Base-by-base conservation (phyloP, 2,888 invertebrate species). In the Helicoverpa assulta region DNA sequence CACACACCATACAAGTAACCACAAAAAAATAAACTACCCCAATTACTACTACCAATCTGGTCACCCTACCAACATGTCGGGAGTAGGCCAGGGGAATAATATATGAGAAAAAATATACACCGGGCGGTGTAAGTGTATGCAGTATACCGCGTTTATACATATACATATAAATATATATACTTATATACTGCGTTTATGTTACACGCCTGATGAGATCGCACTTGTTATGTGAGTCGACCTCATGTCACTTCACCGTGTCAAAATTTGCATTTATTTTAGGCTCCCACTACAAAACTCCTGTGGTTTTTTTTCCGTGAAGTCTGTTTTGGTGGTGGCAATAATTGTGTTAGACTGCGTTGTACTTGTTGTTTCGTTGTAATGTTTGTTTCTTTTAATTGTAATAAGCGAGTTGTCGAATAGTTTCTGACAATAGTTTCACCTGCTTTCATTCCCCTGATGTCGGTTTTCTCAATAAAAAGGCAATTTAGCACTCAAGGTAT, bases 51-150 rank as follows among this genome's bases (percentile, higher is more conserved):
- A 52, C 14, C 0, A 47, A 47, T 7, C 10, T 84, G 71, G 85
- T 82, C 59, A 80, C 85, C 85, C 77, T 77, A 82, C 14, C 56
- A 33, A 64, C 62, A 75, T 64, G 70, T 63, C 81, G 74, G 67
- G 74, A 75, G 71, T 80, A 82, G 83, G 81, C 73, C 73, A 71
- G 68, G 77, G 73, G 73, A 82, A 80, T 82, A 82, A 82, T 82
- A 80, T 82, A 80, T 77, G 83, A 80, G 81, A 82, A 84, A 82
- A 84, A 82, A 82, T 80, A 74, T 74, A 75, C 71, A 70, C 62
- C 57, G 57, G 52, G 62, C 58, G 73, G 60, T 58, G 73, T 82
- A 84, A 80, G 63, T 76, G 61, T 59, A 73, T 65, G 69, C 68
- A 57, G 83, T 73, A 69, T 72, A 64, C 73, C 18, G 57, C 62